Percentiles rank a stretch among this genome's conserved stretches.
phyloP scores from a whole-genome alignment of 2,888 invertebrate species.

The Chaetogeoica ovagalla region DNA sequence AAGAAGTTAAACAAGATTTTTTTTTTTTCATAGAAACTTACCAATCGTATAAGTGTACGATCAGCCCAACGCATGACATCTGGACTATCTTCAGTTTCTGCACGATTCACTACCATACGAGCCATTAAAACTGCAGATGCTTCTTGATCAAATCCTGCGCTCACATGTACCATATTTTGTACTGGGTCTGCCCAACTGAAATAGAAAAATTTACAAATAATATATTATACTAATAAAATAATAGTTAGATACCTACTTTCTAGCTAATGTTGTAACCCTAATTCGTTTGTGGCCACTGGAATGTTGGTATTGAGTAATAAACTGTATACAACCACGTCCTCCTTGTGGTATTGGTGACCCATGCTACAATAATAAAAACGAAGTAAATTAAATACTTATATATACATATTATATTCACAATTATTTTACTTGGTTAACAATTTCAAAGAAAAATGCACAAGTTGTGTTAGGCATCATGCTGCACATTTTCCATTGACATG shows the following conservation, averaged over 20 bases:
- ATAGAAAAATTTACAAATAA: slow-evolving; percentile 46
- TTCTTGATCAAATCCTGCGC: slow-evolving; percentile 97
- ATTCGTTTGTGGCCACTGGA: slow-evolving; percentile 93
- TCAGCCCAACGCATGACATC: slow-evolving; percentile 99
- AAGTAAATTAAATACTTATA: background rate
- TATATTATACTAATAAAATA: background rate
- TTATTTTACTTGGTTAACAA: slow-evolving; percentile 68
- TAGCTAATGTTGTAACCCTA: slow-evolving; percentile 93
- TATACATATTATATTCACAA: background rate
- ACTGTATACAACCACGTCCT: slow-evolving; percentile 94
- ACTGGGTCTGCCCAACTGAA: slow-evolving; percentile 93
- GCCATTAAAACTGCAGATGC: slow-evolving; percentile 97
- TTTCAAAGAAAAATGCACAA: slow-evolving; percentile 93
- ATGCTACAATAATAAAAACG: slow-evolving; percentile 68
- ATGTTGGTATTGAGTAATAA: slow-evolving; percentile 98
- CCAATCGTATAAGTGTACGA: slow-evolving; percentile 93
- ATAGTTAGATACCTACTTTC: slow-evolving; percentile 71
- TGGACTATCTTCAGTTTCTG: slow-evolving; percentile 92
- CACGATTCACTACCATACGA: slow-evolving; percentile 92
- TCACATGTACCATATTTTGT: slow-evolving; percentile 84
- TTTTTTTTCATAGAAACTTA: slow-evolving; percentile 59
- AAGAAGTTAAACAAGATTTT: slow-evolving; percentile 24
- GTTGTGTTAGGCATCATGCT: slow-evolving; percentile 90
- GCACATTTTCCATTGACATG: slow-evolving; percentile 98
- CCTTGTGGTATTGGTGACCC: slow-evolving; percentile 93